Conservation (phyloP, 2,113 vertebrate species). For the Thamnophis sirtalis region DNA sequence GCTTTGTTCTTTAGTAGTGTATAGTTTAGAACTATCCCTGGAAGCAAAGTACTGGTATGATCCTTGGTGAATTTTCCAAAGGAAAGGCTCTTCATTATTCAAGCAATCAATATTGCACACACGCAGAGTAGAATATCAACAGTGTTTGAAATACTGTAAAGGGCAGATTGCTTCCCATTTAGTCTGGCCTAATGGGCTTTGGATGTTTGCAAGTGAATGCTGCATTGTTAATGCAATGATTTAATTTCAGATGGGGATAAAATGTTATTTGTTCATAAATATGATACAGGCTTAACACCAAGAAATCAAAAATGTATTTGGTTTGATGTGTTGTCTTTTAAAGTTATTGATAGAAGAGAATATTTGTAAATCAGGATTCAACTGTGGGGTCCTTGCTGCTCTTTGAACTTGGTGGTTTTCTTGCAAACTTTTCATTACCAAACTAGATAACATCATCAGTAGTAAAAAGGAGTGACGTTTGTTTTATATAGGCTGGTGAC, state of each 20-base stretch:
- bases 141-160: constrained; percentile 20
- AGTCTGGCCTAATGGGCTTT: neutral
- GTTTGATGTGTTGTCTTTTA: constrained; percentile 23
- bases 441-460: neutral
- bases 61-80: neutral
- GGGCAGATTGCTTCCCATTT: constrained; percentile 14
- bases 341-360: neutral
- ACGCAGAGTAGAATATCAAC: neutral
- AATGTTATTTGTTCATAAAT: constrained; percentile 25
- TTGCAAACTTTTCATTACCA: neutral
- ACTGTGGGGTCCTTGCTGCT: neutral
- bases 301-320: constrained; percentile 22
- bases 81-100: constrained; percentile 24
- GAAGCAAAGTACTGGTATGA: constrained; percentile 23
- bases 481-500: neutral
- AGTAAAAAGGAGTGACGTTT: neutral
- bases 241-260: constrained; percentile 35
- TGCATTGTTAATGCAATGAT: constrained; percentile 19
- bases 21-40: constrained; percentile 29
- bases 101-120: constrained; percentile 4
- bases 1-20: constrained; percentile 40
- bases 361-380: neutral
- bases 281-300: constrained; percentile 1
- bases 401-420: neutral
- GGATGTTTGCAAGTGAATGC: constrained; percentile 15